Evolutionary conservation across 2,888 invertebrate genomes (phyloP), one percentile per base, ranked within the genome.

Genomic region (Volucella inanis): DNA sequence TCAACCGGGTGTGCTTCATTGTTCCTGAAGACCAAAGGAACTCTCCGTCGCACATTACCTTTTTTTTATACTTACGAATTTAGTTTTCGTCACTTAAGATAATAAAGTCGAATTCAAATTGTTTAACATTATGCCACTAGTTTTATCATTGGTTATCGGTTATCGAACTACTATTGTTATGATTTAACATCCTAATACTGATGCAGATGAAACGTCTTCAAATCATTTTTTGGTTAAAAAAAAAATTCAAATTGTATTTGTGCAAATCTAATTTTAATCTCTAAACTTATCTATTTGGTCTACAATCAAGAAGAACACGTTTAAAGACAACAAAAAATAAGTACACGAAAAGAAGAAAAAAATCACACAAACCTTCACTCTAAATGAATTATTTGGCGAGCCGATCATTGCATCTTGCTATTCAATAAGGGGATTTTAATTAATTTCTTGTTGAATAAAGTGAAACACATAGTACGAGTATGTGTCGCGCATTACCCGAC

Each of bases 221-320:
- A 31, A 31, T 31, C 6, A 31, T 39, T 52, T 10, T 54, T 1
- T 22, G 55, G n/a, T 47, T 54, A 22, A 11, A 54, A 14, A 68
- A 9, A n/a, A 47, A 55, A 65, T 47, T 47, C 9, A 31, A 31
- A 31, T 31, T 31, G 31, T 31, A 31, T 6, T 47, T 43, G 38
- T 49, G 22, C 38, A n/a, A 39, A 47, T 78, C 82, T 83, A 83
- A 83, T 71, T 78, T 83, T 83, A 83, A 62, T 50, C 67, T 31
- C 12, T 43, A 55, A 39, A 71, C 14, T 39, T 18, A 61, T 77
- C 22, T 62, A 52, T 15, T 80, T 47, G 47, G 61, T 71, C 55
- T 72, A 65, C 45, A 72, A 78, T 75, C 72, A 78, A 72, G 55
- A 50, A 49, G 55, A 72, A 78, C 52, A 18, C 38, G 54, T 57